These are phyloP conservation scores for Hyperopisus bebe DNA, from an alignment of 2,113 vertebrate genomes.

Conservation along the genomic window DNA sequence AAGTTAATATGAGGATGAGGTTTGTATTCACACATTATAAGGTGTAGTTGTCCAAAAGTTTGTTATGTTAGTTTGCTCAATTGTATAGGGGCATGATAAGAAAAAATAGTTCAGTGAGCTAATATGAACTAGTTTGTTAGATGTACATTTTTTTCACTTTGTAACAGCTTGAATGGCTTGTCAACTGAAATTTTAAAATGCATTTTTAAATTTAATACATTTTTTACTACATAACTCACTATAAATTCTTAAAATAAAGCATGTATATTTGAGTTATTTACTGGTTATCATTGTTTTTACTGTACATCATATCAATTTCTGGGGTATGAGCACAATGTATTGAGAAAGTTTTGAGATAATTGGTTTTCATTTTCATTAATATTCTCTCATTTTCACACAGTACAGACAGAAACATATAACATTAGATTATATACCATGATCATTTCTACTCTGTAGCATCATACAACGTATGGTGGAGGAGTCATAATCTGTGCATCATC, in stretches of 20 bases:
- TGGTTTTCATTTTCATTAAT: neutral
- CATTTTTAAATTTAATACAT: neutral
- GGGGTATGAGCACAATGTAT: neutral
- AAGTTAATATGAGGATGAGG: neutral
- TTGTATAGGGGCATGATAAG: neutral
- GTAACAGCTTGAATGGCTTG: neutral
- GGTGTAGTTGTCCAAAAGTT: neutral
- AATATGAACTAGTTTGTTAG: neutral
- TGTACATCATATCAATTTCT: neutral
- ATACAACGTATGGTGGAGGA: neutral
- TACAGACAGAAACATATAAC: neutral
- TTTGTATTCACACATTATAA: neutral
- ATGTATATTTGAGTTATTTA: neutral
- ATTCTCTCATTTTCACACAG: neutral
- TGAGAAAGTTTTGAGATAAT: neutral
- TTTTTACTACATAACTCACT: neutral
- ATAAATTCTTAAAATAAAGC: neutral
- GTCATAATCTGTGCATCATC: neutral
- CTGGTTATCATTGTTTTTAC: neutral
- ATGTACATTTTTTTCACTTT: neutral
- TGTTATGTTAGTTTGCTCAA: neutral
- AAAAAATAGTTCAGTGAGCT: neutral
- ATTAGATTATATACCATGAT: neutral
- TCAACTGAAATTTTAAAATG: neutral
- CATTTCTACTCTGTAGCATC: neutral